Evolutionary conservation across 2,797 vertebrate genomes (phyloP), one percentile per base, ranked within the genome.

Genomic region (Nyctalus aviator): DNA sequence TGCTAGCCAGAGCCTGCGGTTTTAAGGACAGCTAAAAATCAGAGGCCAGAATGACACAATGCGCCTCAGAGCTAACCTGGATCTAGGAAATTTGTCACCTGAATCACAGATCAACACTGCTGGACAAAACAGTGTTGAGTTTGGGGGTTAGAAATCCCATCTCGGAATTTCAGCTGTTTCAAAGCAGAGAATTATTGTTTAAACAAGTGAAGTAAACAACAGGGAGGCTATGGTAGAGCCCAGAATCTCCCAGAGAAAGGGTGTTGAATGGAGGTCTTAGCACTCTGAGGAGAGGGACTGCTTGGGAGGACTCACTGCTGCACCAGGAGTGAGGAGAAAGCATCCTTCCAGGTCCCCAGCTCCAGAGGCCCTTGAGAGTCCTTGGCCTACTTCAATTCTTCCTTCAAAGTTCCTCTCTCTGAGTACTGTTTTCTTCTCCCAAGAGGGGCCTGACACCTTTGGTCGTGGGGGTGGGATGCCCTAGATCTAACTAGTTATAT

Each of bases 11-110:
- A 91, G 30, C 32, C 53, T 23, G 81, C 2, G 11, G 0, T 96
- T 94, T 72, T 87, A 91, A 94, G 66, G 5, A 7, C 5, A 87
- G 78, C 66, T 20, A 48, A 72, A 72, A 75, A 41, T 84, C 68
- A 88, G 71, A 88, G 13, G 3, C 37, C 44, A 17, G 27, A 83
- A 46, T 25, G 76, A 86, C 85, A 53, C 44, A 72, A 0, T 20
- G 8, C 59, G 10, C 25, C 6, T 37, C 17, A 6, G 12, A 69
- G 35, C n/a, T 69, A 85, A 64, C 25, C 50, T 23, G 57, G 50
- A 64, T 30, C 73, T 37, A 71, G 4, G 5, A 83, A 7, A 18
- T 32, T 10, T 73, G 59, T 37, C 12, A 37, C 6, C 6, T 32
- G 27, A 2, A 44, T 10, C 25, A 88, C 10, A 62, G 85, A 81